Conservation (phyloP, 2,113 vertebrate species). For the Takifugu flavidus region DNA sequence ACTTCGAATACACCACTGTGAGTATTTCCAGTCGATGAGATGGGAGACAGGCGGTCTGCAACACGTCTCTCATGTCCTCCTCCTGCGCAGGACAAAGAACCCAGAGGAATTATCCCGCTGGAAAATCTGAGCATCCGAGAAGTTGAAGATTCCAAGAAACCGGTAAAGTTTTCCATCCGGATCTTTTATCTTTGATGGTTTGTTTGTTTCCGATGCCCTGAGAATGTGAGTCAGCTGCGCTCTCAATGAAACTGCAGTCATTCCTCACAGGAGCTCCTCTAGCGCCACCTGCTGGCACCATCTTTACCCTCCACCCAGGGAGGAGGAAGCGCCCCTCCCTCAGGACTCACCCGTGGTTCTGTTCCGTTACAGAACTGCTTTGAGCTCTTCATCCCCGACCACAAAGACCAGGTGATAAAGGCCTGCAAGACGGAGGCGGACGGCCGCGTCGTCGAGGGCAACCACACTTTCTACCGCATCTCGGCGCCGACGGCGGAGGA, state of each 20-base stretch:
- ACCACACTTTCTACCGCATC: conserved; percentile 96
- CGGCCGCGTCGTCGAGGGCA: conserved; percentile 93
- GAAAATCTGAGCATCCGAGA: conserved; percentile 96
- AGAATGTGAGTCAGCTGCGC: no score
- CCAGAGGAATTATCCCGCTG: conserved; percentile 93
- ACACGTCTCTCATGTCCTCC: conserved; percentile 1
- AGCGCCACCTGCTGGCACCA: no score
- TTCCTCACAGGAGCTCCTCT: background rate
- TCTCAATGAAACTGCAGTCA: no score
- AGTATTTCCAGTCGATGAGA: conserved; percentile 50
- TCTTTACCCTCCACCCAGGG: no score
- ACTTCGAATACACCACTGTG: conserved; percentile 97
- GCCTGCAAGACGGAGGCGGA: conserved; percentile 98
- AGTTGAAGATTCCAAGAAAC: conserved; percentile 94
- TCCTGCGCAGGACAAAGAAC: conserved; percentile 88
- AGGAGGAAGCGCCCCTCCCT: no score
- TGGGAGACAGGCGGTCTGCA: background rate
- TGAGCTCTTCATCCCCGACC: conserved; percentile 95
- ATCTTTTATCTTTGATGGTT: no score
- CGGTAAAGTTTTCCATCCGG: conserved; percentile 70
- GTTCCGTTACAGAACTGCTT: conserved; percentile 89
- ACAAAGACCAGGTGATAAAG: conserved; percentile 97
- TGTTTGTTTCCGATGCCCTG: no score
- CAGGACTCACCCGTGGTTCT: no score
- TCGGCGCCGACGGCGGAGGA: conserved; percentile 90